Percentiles rank a stretch among this genome's conserved stretches.
Evolutionary conservation across 2,888 invertebrate species (phyloP).

Genomic region (Lasioglossum marginatum): DNA sequence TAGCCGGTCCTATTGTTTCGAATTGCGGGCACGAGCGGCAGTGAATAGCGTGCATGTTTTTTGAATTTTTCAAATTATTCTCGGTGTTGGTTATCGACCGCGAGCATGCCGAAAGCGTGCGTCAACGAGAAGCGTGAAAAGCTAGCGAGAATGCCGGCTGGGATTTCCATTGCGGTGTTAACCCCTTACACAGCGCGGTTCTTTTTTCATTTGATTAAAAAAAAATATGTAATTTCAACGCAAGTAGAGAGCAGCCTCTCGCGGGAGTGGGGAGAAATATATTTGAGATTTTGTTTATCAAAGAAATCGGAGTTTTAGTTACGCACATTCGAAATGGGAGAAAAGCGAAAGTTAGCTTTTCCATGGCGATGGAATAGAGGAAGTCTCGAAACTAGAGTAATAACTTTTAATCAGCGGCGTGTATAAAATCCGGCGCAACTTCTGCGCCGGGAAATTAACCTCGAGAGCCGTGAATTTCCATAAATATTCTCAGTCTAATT

Average conservation of each 20-base stretch:
- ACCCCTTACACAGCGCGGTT: background rate
- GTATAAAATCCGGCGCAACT: background rate
- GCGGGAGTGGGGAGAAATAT: background rate
- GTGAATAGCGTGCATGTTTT: slow-evolving; percentile 5
- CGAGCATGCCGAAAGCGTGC: background rate
- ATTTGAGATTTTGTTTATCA: background rate
- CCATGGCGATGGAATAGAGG: background rate
- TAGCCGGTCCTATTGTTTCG: background rate
- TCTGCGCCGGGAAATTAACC: background rate
- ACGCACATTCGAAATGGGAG: background rate
- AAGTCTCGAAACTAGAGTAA: background rate
- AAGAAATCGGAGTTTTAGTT: background rate
- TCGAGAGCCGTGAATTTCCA: background rate
- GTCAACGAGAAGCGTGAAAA: background rate
- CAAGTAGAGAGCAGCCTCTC: background rate
- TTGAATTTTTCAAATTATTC: slow-evolving; percentile 25
- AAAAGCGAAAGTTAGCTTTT: background rate
- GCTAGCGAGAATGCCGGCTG: background rate
- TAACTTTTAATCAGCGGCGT: background rate
- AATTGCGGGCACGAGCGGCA: background rate
- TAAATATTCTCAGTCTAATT: background rate
- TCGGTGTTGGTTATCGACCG: slow-evolving; percentile 13
- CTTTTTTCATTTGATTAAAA: background rate
- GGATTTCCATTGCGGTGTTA: background rate
- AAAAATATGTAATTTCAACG: background rate